A percentile compares a stretch with the other conserved stretches of the same genome.
Evolutionary conservation across 2,888 invertebrate species (phyloP).

Genomic region (Lucinisca nassula): DNA sequence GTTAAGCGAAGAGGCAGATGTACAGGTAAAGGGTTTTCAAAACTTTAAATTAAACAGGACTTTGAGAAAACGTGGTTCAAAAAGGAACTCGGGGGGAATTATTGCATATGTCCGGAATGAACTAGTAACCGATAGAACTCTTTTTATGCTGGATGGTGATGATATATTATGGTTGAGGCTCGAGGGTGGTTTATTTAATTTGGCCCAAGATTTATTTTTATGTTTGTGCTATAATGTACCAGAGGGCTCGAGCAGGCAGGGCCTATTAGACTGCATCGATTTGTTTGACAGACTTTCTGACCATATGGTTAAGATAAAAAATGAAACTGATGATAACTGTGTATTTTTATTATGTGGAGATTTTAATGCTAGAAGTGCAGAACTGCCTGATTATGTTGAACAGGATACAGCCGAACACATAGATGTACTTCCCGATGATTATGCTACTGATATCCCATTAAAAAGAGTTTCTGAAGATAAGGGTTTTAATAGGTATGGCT

Average conservation of each 20-base stretch:
- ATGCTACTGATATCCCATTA: background rate
- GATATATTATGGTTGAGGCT: background rate
- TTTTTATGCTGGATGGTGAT: background rate
- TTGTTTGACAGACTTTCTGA: background rate
- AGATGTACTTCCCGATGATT: background rate
- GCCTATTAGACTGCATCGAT: background rate
- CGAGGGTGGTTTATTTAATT: background rate
- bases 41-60: background rate
- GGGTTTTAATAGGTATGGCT: background rate
- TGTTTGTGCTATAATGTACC: background rate
- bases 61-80: background rate
- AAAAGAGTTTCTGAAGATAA: background rate
- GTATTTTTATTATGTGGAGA: background rate
- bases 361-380: background rate
- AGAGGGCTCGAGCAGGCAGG: constrained; percentile 4
- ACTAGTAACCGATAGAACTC: background rate
- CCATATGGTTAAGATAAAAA: background rate
- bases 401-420: background rate
- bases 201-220: background rate
- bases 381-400: background rate
- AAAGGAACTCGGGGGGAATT: background rate
- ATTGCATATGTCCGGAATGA: background rate
- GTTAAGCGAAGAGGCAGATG: background rate
- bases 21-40: background rate
- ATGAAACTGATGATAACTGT: background rate